Evolutionary conservation across 2,888 invertebrate species (phyloP).

Genomic region (Villa cingulata): DNA sequence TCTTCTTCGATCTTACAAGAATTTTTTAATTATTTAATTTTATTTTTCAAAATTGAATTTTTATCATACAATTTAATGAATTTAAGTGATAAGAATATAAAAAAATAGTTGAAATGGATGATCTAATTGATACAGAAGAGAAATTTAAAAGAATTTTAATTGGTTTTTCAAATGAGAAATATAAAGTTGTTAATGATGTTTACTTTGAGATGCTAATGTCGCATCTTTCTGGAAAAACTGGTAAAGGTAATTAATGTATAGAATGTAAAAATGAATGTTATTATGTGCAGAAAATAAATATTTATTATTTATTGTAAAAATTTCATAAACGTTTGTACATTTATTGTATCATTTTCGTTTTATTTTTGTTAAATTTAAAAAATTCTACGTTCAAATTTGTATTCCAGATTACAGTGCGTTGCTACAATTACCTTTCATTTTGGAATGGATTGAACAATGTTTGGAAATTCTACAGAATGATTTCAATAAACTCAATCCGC

Average conservation of each 20-base stretch:
- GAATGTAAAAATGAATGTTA: neutral
- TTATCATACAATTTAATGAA: too few species aligned
- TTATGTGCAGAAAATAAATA: neutral
- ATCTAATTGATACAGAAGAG: conserved; percentile 4
- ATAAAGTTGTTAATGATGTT: conserved; percentile 38
- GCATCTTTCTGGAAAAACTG: conserved; percentile 41
- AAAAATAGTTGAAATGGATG: conserved; percentile 3
- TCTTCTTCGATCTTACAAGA: too few species aligned
- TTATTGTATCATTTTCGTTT: neutral
- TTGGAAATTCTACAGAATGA: conserved; percentile 31
- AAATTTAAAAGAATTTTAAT: conserved; percentile 21
- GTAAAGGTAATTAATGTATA: neutral
- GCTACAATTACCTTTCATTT: conserved; percentile 29
- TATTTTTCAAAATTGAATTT: too few species aligned
- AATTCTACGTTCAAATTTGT: neutral
- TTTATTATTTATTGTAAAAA: neutral
- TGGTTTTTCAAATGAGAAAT: conserved; percentile 24
- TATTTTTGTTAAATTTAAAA: neutral
- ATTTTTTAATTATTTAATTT: too few species aligned
- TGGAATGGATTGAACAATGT: conserved; percentile 37
- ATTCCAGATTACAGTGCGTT: conserved; percentile 29
- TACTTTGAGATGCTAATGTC: conserved; percentile 51
- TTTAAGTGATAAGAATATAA: too few species aligned
- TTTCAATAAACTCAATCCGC: conserved; percentile 31
- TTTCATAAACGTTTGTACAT: neutral